A percentile compares a stretch with the other conserved stretches of the same genome.
phyloP scores from a whole-genome alignment of 2,888 invertebrate species.

The Poecilus cupreus region DNA sequence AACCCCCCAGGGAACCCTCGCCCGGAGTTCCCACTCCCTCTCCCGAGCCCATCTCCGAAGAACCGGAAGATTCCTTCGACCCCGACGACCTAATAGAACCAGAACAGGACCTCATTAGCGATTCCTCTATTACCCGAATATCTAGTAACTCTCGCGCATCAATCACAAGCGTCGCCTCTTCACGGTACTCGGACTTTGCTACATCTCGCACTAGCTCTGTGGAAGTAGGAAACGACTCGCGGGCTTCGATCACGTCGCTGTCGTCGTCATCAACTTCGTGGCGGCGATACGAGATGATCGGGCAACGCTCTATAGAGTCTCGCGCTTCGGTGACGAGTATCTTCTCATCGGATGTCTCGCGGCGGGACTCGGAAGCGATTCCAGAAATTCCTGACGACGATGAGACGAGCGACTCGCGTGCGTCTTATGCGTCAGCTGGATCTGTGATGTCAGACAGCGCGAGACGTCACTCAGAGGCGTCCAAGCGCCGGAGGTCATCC shows the following conservation, averaged over 20 bases:
- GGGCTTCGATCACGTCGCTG: constrained; percentile 71
- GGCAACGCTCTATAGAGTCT: constrained; percentile 72
- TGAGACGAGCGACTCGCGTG: constrained; percentile 68
- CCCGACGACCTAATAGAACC: constrained; percentile 44
- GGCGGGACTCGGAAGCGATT: constrained; percentile 71
- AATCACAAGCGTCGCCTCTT: constrained; percentile 60
- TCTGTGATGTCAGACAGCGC: constrained; percentile 67
- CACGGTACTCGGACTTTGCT: constrained; percentile 67
- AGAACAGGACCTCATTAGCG: constrained; percentile 43
- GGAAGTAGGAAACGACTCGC: constrained; percentile 71
- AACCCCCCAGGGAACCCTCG: constrained; percentile 69
- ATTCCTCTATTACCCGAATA: constrained; percentile 67
- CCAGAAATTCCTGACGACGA: constrained; percentile 70
- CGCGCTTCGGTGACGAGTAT: constrained; percentile 71
- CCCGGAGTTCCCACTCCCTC: constrained; percentile 74
- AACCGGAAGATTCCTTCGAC: constrained; percentile 44
- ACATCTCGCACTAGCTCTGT: constrained; percentile 72
- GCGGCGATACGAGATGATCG: constrained; percentile 71
- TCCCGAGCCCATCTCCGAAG: constrained; percentile 68
- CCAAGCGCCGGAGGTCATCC: constrained; percentile 68
- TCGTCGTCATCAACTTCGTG: constrained; percentile 72
- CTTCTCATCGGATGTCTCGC: constrained; percentile 70
- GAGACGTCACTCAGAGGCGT: constrained; percentile 69
- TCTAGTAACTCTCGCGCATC: constrained; percentile 67
- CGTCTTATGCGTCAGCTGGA: constrained; percentile 70